Evolutionary conservation across 2,797 vertebrate genomes (phyloP), one percentile per base, ranked within the genome.

Genomic region (Silurus aristotelis): DNA sequence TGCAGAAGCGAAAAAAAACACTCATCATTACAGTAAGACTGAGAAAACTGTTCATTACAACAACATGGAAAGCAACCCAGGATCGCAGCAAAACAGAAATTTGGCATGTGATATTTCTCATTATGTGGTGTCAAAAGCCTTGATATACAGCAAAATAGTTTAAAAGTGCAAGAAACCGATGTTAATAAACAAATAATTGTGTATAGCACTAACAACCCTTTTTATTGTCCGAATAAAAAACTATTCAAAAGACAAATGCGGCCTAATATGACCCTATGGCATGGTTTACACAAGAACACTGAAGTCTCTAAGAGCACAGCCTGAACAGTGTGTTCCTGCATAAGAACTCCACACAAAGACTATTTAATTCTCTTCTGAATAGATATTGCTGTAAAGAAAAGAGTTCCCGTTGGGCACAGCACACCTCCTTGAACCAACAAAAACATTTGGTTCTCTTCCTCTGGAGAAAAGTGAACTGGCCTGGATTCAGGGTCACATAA

Each of bases 351-450:
- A 75, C 75, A 89, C 90, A 63, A 61, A 19, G 22, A 27, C 1
- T 14, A 14, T 78, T 25, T 2, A 86, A 86, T 81, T 85, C 85
- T 88, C 78, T 75, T 19, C 58, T 89, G 89, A 90, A 91, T 91
- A 81, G 20, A 91, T 93, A 90, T 93, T 77, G 89, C 75, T 92
- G 92, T 90, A 91, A 92, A 84, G 76, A 92, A 90, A 89, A 88
- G 87, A 81, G 63, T 90, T 77, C 86, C 86, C 79, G 63, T 72
- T 82, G 87, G 83, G 77, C 81, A 85, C 71, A 87, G 89, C 85
- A 90, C 85, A 90, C 88, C 88, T 93, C 64, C 83, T 89, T 86
- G 84, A 52, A 91, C 89, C 85, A 94, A 94, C 86, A 93, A 89
- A 94, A 94, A 94, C 91, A 94, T 79, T 17, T 5, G 1, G 48